Conservation (phyloP, 2,888 invertebrate genomes). For the Gisinianus flammeolus region DNA sequence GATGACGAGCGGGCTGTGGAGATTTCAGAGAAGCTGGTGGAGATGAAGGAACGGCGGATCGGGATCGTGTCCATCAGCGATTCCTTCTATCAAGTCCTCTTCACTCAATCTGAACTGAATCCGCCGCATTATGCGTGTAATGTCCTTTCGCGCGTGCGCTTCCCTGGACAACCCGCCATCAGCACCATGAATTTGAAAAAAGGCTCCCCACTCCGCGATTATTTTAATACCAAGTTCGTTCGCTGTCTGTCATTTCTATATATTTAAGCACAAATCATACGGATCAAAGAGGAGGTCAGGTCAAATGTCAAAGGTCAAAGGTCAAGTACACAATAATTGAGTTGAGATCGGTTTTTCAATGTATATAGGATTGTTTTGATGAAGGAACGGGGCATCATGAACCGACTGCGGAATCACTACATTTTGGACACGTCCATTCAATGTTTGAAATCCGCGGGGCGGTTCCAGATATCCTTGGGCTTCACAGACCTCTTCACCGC, state of each 20-base stretch:
- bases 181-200: conserved; percentile 48
- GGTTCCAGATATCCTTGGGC: conserved; percentile 1
- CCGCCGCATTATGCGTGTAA: conserved; percentile 35
- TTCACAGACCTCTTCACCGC: conserved; percentile 36
- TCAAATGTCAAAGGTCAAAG: too few relatives aligned
- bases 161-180: conserved; percentile 43
- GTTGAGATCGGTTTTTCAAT: not conserved
- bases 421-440: not conserved
- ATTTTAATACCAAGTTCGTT: conserved; percentile 48
- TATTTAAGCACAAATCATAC: too few relatives aligned
- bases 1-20: conserved; percentile 1
- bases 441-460: not conserved
- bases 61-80: conserved; percentile 47
- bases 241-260: not conserved
- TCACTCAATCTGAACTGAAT: not conserved
- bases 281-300: too few relatives aligned
- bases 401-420: conserved; percentile 4
- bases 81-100: conserved; percentile 44
- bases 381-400: conserved; percentile 35
- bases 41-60: conserved; percentile 2
- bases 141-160: conserved; percentile 37
- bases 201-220: conserved; percentile 45
- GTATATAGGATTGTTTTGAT: conserved; percentile 32
- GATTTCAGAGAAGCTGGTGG: not conserved
- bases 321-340: too few relatives aligned